Conservation (phyloP, 2,888 invertebrate genomes). For the Sarcophaga subvicina region DNA sequence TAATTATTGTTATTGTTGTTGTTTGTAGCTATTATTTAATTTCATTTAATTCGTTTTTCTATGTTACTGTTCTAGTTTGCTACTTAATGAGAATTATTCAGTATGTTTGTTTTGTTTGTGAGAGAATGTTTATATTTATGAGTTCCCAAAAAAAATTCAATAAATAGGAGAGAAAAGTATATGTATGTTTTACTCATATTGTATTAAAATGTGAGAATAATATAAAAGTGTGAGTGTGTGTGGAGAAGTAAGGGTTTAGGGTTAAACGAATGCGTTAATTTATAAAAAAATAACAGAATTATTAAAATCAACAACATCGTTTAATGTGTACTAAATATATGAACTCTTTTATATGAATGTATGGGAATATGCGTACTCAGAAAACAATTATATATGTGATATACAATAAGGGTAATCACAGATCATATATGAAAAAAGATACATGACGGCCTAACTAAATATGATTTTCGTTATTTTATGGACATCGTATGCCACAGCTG, state of each 20-base stretch:
- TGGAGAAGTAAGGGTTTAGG: slow-evolving; percentile 1
- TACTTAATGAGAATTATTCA: background rate
- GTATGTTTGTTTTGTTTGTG: background rate
- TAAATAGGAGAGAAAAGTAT: background rate
- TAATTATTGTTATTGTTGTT: slow-evolving; percentile 21
- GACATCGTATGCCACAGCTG: no score
- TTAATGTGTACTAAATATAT: slow-evolving; percentile 7
- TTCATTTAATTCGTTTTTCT: slow-evolving; percentile 50
- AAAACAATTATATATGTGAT: background rate
- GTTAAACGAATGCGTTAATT: slow-evolving; percentile 46
- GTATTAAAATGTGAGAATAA: no score
- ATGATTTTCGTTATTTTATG: no score
- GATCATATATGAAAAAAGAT: background rate
- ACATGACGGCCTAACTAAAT: no score
- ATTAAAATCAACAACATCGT: background rate
- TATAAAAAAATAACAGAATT: background rate
- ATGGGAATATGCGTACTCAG: no score
- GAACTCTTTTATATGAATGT: slow-evolving; percentile 4
- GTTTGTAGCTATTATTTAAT: slow-evolving; percentile 27
- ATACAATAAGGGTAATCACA: slow-evolving; percentile 6
- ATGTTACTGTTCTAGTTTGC: slow-evolving; percentile 14
- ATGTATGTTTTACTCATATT: background rate
- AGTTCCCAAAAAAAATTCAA: background rate
- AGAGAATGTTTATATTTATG: background rate
- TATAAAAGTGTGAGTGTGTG: no score